phyloP scores from a whole-genome alignment of 2,797 vertebrate genomes.

The Champsocephalus gunnari region DNA sequence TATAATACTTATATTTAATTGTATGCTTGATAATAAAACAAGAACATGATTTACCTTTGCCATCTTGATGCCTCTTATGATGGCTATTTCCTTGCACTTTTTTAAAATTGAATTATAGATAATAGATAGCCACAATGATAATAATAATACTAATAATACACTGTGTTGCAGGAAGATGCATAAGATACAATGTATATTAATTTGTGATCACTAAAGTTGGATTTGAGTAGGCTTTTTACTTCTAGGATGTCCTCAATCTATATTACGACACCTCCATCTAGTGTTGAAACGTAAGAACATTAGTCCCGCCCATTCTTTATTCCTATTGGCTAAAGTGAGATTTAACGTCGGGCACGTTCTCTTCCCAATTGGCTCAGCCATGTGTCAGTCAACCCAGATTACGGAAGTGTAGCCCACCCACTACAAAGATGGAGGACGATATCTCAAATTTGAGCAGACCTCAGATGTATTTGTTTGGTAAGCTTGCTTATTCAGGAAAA shows the following conservation, averaged over 20 bases:
- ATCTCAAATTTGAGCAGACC: slow-evolving; percentile 82
- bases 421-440: slow-evolving; percentile 85
- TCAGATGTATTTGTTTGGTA: slow-evolving; percentile 88
- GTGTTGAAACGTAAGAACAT: slow-evolving; percentile 22
- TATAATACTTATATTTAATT: neutral
- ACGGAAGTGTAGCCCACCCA: slow-evolving; percentile 59
- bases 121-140: neutral
- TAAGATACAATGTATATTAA: neutral
- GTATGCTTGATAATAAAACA: neutral
- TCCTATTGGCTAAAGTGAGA: slow-evolving; percentile 46
- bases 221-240: neutral
- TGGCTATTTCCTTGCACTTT: neutral
- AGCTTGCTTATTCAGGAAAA: slow-evolving; percentile 59
- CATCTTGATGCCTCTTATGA: slow-evolving; percentile 3
- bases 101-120: neutral
- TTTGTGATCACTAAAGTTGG: neutral
- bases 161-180: neutral
- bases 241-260: neutral
- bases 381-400: slow-evolving; percentile 50
- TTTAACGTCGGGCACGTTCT: fast-evolving
- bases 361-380: slow-evolving; percentile 55
- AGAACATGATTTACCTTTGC: neutral
- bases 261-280: slow-evolving; percentile 62
- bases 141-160: neutral
- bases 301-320: neutral